A percentile compares a stretch with the other conserved stretches of the same genome.
Conservation (phyloP, 2,113 vertebrate species). For the Morone saxatilis region DNA sequence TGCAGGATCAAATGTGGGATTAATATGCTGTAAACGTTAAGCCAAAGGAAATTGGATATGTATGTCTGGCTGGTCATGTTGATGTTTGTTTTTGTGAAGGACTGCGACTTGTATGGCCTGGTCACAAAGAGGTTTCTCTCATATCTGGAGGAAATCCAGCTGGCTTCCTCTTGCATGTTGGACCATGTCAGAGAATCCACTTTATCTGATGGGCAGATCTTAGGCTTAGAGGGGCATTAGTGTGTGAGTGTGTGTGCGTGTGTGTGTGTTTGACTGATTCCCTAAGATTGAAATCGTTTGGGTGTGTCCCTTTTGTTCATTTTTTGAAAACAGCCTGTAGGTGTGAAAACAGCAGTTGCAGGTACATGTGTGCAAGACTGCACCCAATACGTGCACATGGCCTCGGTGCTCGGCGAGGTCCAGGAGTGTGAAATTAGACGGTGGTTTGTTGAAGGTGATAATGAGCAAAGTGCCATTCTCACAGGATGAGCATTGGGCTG, state of each 20-base stretch:
- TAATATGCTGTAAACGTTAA: constrained; percentile 76
- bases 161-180: constrained; percentile 71
- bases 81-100: constrained; percentile 74
- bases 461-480: constrained; percentile 81
- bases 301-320: constrained; percentile 67
- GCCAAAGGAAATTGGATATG: constrained; percentile 79
- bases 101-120: constrained; percentile 60
- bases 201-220: constrained; percentile 74
- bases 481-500: constrained; percentile 72
- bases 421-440: constrained; percentile 81
- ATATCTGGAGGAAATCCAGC: constrained; percentile 72
- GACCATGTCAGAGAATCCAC: constrained; percentile 68
- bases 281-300: constrained; percentile 36
- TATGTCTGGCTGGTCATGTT: constrained; percentile 65
- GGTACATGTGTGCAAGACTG: constrained; percentile 60
- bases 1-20: constrained; percentile 69
- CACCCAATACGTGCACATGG: constrained; percentile 50
- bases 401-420: constrained; percentile 57
- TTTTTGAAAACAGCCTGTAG: constrained; percentile 54
- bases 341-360: constrained; percentile 72
- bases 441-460: constrained; percentile 82
- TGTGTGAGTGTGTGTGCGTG: constrained; percentile 13
- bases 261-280: constrained; percentile 42
- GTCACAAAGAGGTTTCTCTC: constrained; percentile 70
- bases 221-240: constrained; percentile 50